Conservation (phyloP, 2,888 invertebrate species). For the Lobophora halterata region DNA sequence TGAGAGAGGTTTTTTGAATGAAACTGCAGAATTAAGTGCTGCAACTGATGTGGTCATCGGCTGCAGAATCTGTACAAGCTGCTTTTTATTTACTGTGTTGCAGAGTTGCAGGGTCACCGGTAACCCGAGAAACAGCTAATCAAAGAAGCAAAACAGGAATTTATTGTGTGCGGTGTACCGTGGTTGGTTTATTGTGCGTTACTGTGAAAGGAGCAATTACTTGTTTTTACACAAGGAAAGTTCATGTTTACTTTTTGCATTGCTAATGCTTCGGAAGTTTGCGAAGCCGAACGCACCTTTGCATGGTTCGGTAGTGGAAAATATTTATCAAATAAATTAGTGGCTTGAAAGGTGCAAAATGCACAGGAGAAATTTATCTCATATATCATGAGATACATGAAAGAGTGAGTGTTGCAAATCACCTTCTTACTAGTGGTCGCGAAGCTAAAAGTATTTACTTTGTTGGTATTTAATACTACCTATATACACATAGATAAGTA, state of each 20-base stretch:
- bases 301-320: not conserved
- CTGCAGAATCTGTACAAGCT: constrained; percentile 7
- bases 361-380: no score
- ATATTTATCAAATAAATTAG: constrained; percentile 9
- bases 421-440: no score
- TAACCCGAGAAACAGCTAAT: constrained; percentile 72
- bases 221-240: constrained; percentile 38
- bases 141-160: constrained; percentile 75
- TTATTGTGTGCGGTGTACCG: constrained; percentile 74
- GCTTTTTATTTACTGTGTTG: constrained; percentile 2
- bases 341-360: constrained; percentile 7
- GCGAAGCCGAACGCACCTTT: no score
- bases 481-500: no score
- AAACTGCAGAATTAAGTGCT: no score
- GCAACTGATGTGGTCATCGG: no score
- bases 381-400: no score
- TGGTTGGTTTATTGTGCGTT: constrained; percentile 72
- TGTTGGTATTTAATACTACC: no score
- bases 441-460: no score
- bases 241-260: constrained; percentile 16
- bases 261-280: constrained; percentile 7
- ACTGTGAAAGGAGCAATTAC: constrained; percentile 74
- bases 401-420: no score
- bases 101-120: constrained; percentile 56
- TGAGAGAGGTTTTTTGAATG: no score